These are phyloP conservation scores for Myocastor coypus DNA, from an alignment of 2,113 vertebrate genomes.

Conservation along the genomic window DNA sequence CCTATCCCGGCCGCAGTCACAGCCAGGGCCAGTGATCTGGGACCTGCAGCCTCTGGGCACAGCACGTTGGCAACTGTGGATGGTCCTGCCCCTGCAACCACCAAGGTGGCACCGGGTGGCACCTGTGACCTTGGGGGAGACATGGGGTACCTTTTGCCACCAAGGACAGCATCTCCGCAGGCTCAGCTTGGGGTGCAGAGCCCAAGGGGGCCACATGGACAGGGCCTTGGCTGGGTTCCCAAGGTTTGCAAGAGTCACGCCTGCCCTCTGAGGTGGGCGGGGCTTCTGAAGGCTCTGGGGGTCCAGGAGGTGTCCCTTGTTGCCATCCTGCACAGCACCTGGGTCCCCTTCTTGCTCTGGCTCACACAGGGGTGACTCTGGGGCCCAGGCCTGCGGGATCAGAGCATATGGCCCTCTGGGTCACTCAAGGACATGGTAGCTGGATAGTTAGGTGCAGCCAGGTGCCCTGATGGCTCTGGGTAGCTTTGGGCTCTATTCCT, in stretches of 20 bases:
- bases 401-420: neutral
- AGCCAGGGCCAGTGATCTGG: too few relatives aligned
- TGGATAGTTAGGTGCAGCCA: fast-evolving
- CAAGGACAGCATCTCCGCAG: neutral
- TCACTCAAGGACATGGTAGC: fast-evolving
- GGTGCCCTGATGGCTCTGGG: neutral
- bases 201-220: too few relatives aligned
- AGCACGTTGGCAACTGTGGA: fast-evolving
- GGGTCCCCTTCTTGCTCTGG: neutral
- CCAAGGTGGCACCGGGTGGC: fast-evolving
- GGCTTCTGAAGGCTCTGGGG: neutral
- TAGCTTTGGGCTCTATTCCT: neutral
- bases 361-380: neutral
- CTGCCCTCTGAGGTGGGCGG: fast-evolving
- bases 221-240: neutral
- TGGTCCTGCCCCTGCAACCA: fast-evolving
- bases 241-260: neutral
- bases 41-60: too few relatives aligned
- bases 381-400: fast-evolving
- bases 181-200: neutral
- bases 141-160: fast-evolving
- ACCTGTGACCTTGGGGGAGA: fast-evolving
- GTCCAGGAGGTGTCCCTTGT: fast-evolving
- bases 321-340: fast-evolving
- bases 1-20: too few relatives aligned